Conservation (phyloP, 2,797 vertebrate genomes). For the Bufotes viridis region DNA sequence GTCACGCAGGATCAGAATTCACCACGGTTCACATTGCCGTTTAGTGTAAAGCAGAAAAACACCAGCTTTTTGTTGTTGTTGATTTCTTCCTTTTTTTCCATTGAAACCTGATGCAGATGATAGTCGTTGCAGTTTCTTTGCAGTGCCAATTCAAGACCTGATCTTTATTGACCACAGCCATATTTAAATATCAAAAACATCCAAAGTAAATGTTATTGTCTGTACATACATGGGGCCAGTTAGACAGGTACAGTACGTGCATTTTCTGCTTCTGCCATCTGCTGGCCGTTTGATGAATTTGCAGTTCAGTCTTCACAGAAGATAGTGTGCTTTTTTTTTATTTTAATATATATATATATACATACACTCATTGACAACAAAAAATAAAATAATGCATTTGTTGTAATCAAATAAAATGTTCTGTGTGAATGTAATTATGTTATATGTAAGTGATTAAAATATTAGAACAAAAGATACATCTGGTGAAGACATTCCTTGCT, state of each 20-base stretch:
- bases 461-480: too few relatives aligned
- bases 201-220: not conserved
- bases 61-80: conserved; percentile 5
- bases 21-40: conserved; percentile 23
- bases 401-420: too few relatives aligned
- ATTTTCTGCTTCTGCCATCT: conserved; percentile 76
- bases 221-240: not conserved
- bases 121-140: not conserved
- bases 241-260: conserved; percentile 39
- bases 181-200: conserved; percentile 27
- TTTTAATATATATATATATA: too few relatives aligned
- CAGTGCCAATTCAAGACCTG: conserved; percentile 5
- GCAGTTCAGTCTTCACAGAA: conserved; percentile 31
- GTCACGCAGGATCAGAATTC: conserved; percentile 52
- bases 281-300: conserved; percentile 70
- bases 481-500: too few relatives aligned
- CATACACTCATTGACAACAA: too few relatives aligned
- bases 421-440: too few relatives aligned
- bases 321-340: not conserved
- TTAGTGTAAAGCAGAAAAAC: conserved; percentile 15
- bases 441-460: too few relatives aligned
- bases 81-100: not conserved
- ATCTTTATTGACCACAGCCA: conserved; percentile 1
- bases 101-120: conserved; percentile 35
- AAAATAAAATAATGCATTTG: too few relatives aligned